Percentiles rank a stretch among this genome's conserved stretches.
These are phyloP conservation scores for Eilema depressum DNA, from an alignment of 2,888 invertebrate species.

Conservation along the genomic window DNA sequence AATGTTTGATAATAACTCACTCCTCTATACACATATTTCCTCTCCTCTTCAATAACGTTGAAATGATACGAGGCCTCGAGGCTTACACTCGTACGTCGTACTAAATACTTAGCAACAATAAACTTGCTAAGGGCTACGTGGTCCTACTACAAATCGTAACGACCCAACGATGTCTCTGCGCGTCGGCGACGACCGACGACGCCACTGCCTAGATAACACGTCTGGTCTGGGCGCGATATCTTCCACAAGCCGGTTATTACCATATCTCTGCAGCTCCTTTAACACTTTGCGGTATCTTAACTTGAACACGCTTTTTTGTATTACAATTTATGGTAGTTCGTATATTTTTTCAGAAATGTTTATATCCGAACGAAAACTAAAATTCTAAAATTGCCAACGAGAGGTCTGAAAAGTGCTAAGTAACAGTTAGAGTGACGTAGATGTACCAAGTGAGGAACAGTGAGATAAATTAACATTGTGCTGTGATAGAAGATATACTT, in stretches of 20 bases:
- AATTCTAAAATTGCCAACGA: too few species aligned
- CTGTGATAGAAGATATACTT: too few species aligned
- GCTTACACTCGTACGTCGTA: constrained; percentile 24
- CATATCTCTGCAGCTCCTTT: constrained; percentile 57
- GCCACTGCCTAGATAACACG: constrained; percentile 59
- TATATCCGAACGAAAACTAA: too few species aligned
- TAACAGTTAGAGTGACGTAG: background rate
- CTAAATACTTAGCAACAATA: constrained; percentile 28
- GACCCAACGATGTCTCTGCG: constrained; percentile 56
- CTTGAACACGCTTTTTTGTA: constrained; percentile 24
- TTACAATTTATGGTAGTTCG: background rate
- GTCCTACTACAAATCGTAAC: constrained; percentile 49
- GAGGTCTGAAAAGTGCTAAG: too few species aligned
- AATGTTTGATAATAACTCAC: too few species aligned
- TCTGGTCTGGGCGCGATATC: constrained; percentile 55
- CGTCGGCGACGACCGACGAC: constrained; percentile 44
- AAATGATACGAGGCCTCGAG: background rate
- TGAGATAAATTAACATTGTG: background rate
- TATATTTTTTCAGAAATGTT: background rate
- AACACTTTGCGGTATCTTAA: constrained; percentile 35
- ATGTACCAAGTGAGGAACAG: background rate
- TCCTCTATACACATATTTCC: too few species aligned
- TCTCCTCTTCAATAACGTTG: background rate
- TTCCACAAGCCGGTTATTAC: constrained; percentile 58
- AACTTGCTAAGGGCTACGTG: constrained; percentile 33